These are phyloP conservation scores for Istiophorus platypterus DNA, from an alignment of 2,113 vertebrate genomes.

Conservation along the genomic window DNA sequence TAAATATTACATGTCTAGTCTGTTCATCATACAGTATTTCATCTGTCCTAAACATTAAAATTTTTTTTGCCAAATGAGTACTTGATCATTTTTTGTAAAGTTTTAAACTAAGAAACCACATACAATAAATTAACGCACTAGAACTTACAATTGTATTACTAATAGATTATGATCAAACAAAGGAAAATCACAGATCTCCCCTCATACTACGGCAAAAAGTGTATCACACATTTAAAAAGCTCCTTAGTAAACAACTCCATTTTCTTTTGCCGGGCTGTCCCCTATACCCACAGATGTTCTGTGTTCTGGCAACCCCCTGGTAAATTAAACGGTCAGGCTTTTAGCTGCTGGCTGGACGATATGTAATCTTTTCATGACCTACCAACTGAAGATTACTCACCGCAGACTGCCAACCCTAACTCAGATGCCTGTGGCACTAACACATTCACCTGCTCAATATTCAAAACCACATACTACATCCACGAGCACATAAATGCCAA, in stretches of 20 bases:
- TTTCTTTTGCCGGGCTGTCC: not conserved
- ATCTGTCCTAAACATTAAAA: not conserved
- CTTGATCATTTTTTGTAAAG: not conserved
- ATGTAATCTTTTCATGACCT: slow-evolving; percentile 50
- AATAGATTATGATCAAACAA: not conserved
- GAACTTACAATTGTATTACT: not conserved
- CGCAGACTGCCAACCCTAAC: slow-evolving; percentile 23
- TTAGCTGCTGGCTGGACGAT: slow-evolving; percentile 43
- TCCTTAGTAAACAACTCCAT: not conserved
- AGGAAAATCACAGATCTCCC: not conserved
- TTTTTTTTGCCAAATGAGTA: not conserved
- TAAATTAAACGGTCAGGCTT: slow-evolving; percentile 54
- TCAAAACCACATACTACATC: slow-evolving; percentile 31
- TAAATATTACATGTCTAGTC: not conserved
- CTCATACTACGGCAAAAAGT: not conserved
- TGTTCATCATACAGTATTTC: not conserved
- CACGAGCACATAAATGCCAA: not conserved
- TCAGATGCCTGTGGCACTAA: slow-evolving; percentile 22
- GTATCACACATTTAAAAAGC: slow-evolving; percentile 6
- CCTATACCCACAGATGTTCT: slow-evolving; percentile 27
- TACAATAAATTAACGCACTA: not conserved
- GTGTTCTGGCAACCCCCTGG: slow-evolving; percentile 39
- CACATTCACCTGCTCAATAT: slow-evolving; percentile 42
- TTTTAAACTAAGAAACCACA: not conserved
- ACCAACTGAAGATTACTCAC: slow-evolving; percentile 42